Base-by-base conservation (phyloP, 2,113 vertebrate species). In the Chunga burmeisteri region DNA sequence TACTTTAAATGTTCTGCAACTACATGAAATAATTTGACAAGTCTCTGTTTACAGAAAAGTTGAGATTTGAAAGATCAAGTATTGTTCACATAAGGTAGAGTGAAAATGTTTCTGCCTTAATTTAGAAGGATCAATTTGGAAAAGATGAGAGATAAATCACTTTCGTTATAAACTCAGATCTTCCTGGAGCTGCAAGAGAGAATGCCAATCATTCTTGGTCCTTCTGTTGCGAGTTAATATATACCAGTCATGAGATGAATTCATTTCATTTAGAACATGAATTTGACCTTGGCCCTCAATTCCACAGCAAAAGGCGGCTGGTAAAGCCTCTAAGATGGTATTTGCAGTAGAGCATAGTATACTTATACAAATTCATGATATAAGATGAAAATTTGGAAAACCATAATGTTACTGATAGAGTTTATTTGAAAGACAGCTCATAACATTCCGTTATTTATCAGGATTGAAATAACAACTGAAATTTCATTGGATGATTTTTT, bases 101-200 rank as follows among this genome's bases (percentile, higher is more conserved):
- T 88, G 84, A 97, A 96, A 97, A 87, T 91, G 71, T 89, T 92
- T 95, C 81, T 95, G 90, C 86, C 95, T 97, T 97, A 91, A 94
- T 97, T 97, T 94, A 90, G 81, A 88, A 91, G 86, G 92, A 96
- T 97, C 94, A 93, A 25, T 96, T 96, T 96, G 55, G 84, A 70
- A 93, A 91, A 96, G 86, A 90, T 96, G 88, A 94, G 95, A 89
- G 90, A 96, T 61, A 97, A 97, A 97, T 97, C 86, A 65, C 81
- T 94, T 97, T 94, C 92, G 92, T 96, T 96, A 96, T 89, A 75
- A 84, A 94, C 89, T 91, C 92, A 62, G 88, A 89, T 93, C 81
- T 94, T 94, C 67, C 52, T 80, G 27, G 36, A 82, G 63, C 91
- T 86, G 61, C 14, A 16, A 49, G 81, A 96, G 67, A 55, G 80